Evolutionary conservation across 2,888 invertebrate genomes (phyloP).

Genomic region (Cylloceria caligata): DNA sequence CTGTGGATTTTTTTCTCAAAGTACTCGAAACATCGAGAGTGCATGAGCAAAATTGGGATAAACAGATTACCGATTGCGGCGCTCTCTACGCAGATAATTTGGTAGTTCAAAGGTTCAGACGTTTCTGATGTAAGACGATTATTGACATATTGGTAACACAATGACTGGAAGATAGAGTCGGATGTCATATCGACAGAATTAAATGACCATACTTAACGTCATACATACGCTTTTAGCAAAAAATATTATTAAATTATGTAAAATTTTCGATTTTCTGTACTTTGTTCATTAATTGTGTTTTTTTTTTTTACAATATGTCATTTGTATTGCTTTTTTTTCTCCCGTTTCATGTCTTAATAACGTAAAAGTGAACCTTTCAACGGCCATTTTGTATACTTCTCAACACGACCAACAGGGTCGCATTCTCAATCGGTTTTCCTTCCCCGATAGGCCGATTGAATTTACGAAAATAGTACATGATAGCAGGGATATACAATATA

Average conservation of each 20-base stretch:
- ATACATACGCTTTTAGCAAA: too few relatives aligned
- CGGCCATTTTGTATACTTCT: background rate
- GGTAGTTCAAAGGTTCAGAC: background rate
- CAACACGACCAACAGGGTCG: background rate
- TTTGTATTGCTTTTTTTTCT: background rate
- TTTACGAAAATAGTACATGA: conserved; percentile 23
- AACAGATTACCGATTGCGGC: background rate
- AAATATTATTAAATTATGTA: too few relatives aligned
- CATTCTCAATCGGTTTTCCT: background rate
- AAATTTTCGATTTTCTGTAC: too few relatives aligned
- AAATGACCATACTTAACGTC: too few relatives aligned
- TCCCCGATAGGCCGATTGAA: conserved; percentile 22
- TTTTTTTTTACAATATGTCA: background rate
- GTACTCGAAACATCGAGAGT: background rate
- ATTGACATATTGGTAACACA: too few relatives aligned
- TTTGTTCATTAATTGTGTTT: background rate
- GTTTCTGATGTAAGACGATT: background rate
- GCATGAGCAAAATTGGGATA: background rate
- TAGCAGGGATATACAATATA: background rate
- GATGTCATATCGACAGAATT: too few relatives aligned
- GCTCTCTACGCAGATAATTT: background rate
- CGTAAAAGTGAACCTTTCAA: background rate
- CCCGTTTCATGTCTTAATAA: background rate
- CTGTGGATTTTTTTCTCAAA: conserved; percentile 14
- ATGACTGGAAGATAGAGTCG: too few relatives aligned